Evolutionary conservation across 2,113 vertebrate species (phyloP).

Genomic region (Corvus cornix): DNA sequence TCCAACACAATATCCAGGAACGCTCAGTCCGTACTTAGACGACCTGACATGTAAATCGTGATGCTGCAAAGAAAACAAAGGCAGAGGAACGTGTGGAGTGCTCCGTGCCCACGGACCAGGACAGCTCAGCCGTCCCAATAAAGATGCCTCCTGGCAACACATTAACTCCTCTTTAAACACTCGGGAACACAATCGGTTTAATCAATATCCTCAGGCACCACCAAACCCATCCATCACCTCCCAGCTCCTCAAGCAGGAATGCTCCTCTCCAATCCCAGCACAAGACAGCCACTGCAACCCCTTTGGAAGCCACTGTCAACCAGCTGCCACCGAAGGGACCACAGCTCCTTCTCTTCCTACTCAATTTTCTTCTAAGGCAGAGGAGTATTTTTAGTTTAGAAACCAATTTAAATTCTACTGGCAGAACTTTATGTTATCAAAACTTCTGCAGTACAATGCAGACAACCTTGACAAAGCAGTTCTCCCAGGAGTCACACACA

Average conservation of each 20-base stretch:
- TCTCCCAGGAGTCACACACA: not conserved
- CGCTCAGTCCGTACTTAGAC: not conserved
- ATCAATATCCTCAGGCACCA: not conserved
- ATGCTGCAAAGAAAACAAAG: not conserved
- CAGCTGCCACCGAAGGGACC: not conserved
- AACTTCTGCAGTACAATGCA: not conserved
- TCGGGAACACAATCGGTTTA: not conserved
- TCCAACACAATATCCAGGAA: not conserved
- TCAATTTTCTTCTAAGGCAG: not conserved
- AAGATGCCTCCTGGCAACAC: not conserved
- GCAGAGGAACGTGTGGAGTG: not conserved
- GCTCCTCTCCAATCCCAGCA: not conserved
- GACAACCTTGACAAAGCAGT: conserved; percentile 14
- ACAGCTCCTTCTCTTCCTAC: not conserved
- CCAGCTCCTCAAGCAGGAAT: not conserved
- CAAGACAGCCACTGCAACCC: not conserved
- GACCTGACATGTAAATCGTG: not conserved
- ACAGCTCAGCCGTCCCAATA: not conserved
- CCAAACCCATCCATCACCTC: not conserved
- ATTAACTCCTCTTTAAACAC: conserved; percentile 2
- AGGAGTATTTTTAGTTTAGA: not conserved
- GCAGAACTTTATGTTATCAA: not conserved
- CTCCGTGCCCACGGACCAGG: not conserved
- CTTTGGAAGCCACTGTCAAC: not conserved
- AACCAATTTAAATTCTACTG: not conserved